A percentile compares a stretch with the other conserved stretches of the same genome.
phyloP scores from a whole-genome alignment of 1,140 invertebrate species.

The Drosophila hydei region DNA sequence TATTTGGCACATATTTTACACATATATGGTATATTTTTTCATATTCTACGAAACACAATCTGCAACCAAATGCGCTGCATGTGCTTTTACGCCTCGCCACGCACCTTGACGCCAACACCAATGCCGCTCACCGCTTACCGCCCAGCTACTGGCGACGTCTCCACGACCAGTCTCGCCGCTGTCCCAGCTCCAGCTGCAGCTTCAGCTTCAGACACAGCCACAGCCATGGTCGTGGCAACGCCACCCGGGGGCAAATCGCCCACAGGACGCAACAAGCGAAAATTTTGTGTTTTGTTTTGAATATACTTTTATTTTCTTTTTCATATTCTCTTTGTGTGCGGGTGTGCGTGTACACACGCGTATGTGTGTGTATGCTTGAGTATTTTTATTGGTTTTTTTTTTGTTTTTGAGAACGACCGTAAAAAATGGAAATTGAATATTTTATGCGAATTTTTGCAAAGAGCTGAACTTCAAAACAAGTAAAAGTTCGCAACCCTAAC shows the following conservation, averaged over 20 bases:
- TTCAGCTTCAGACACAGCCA: no score
- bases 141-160: not conserved
- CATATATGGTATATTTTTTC: slow-evolving; percentile 4
- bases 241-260: slow-evolving; percentile 3
- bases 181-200: not conserved
- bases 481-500: not conserved
- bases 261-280: slow-evolving; percentile 47
- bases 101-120: slow-evolving; percentile 26
- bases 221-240: not conserved
- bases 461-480: slow-evolving; percentile 34
- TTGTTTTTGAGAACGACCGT: slow-evolving; percentile 28
- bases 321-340: slow-evolving; percentile 12
- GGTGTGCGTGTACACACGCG: not conserved
- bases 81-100: slow-evolving; percentile 45
- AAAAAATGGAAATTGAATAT: slow-evolving; percentile 62
- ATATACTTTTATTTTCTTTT: slow-evolving; percentile 31
- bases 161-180: no score
- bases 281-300: slow-evolving; percentile 35
- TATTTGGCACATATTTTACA: slow-evolving; percentile 1
- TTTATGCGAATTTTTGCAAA: slow-evolving; percentile 47
- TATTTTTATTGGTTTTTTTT: slow-evolving; percentile 49
- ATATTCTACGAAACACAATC: slow-evolving; percentile 33
- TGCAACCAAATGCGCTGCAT: slow-evolving; percentile 59
- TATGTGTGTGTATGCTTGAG: slow-evolving; percentile 26
- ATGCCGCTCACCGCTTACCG: no score